Conservation (phyloP, 2,888 invertebrate species). For the Seira sanloemensis region DNA sequence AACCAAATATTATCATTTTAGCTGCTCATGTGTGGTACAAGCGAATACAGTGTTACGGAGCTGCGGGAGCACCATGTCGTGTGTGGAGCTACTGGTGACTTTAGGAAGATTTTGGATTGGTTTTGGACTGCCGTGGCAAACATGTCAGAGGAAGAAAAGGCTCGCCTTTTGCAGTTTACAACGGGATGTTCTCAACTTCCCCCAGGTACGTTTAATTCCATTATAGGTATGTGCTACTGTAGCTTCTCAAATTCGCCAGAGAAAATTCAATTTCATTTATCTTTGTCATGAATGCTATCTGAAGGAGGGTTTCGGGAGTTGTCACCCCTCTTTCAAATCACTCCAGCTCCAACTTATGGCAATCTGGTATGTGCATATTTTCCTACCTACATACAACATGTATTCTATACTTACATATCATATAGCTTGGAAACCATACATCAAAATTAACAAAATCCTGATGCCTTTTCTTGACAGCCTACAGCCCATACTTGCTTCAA, state of each 20-base stretch:
- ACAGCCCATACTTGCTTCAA: conserved; percentile 97
- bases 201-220: conserved; percentile 76
- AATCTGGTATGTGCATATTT: conserved; percentile 85
- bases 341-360: conserved; percentile 91
- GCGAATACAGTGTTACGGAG: conserved; percentile 92
- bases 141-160: conserved; percentile 95
- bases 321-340: conserved; percentile 93
- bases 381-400: conserved; percentile 83
- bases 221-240: neutral
- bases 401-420: neutral
- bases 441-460: neutral
- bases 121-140: conserved; percentile 93
- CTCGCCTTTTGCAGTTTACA: conserved; percentile 92
- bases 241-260: neutral
- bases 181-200: conserved; percentile 89
- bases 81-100: conserved; percentile 84
- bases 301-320: conserved; percentile 90
- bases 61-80: conserved; percentile 92
- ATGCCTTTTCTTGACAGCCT: conserved; percentile 75
- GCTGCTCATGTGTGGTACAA: conserved; percentile 94
- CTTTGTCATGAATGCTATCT: neutral
- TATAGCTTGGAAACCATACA: neutral
- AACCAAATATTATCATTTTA: conserved; percentile 77
- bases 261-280: neutral
- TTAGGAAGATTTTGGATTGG: conserved; percentile 90